A percentile compares a stretch with the other conserved stretches of the same genome.
These are phyloP conservation scores for Toxotes lorentzi DNA, from an alignment of 2,797 vertebrate genomes.

Conservation along the genomic window DNA sequence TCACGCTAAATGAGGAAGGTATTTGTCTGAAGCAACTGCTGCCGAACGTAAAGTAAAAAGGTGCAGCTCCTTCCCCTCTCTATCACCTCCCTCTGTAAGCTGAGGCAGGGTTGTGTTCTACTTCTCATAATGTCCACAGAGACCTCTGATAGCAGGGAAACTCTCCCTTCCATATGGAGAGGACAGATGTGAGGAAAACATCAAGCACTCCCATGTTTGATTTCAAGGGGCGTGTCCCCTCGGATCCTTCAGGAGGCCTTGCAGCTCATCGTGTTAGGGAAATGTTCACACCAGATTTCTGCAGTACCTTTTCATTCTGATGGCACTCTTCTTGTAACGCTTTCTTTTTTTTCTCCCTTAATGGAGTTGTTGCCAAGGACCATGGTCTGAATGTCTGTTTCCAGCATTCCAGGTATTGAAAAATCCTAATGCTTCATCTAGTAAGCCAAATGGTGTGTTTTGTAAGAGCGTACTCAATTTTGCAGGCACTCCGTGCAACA, in stretches of 20 bases:
- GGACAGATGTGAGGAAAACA: slow-evolving; percentile 68
- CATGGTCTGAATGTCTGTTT: slow-evolving; percentile 20
- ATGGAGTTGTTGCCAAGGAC: slow-evolving; percentile 29
- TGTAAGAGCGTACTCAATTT: slow-evolving; percentile 26
- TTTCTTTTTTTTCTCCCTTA: not conserved
- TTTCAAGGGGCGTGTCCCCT: slow-evolving; percentile 40
- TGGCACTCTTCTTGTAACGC: not conserved
- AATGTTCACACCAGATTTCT: slow-evolving; percentile 31
- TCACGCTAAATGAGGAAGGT: slow-evolving; percentile 4
- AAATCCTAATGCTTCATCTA: slow-evolving; percentile 28
- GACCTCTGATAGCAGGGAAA: slow-evolving; percentile 39
- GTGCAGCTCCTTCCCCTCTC: not conserved
- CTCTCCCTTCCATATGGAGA: slow-evolving; percentile 64
- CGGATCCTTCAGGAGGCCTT: slow-evolving; percentile 24
- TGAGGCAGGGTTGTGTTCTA: slow-evolving; percentile 29
- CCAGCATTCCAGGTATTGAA: slow-evolving; percentile 16
- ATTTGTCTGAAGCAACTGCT: not conserved
- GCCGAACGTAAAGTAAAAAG: not conserved
- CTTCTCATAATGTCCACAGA: slow-evolving; percentile 46
- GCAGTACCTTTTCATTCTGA: slow-evolving; percentile 22
- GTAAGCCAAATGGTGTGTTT: slow-evolving; percentile 13
- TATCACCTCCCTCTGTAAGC: not conserved
- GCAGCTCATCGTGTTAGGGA: slow-evolving; percentile 6
- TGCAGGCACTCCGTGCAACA: slow-evolving; percentile 44
- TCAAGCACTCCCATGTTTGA: slow-evolving; percentile 58